Percentiles rank a stretch among this genome's conserved stretches.
phyloP scores from a whole-genome alignment of 2,797 vertebrate genomes.

The Oryzias sinensis region DNA sequence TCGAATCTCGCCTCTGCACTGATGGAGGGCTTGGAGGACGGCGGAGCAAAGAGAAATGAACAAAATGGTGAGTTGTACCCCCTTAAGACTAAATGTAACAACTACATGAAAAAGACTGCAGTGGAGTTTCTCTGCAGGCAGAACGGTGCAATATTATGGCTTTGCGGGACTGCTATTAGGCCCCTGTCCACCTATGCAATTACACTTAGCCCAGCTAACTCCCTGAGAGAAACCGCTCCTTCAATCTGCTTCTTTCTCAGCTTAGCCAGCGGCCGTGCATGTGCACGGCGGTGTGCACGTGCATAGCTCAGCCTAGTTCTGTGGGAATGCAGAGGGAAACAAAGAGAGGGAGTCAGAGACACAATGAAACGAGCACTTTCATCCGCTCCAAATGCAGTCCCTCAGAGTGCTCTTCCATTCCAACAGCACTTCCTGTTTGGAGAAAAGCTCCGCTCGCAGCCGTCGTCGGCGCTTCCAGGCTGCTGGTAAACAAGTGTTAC shows the following conservation, averaged over 20 bases:
- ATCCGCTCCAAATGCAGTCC: conserved; percentile 36
- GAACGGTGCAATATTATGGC: conserved; percentile 40
- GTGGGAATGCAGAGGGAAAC: conserved; percentile 28
- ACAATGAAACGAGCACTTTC: conserved; percentile 33
- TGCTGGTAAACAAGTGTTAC: conserved; percentile 56
- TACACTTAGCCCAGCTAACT: conserved; percentile 37
- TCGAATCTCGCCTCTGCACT: conserved; percentile 36
- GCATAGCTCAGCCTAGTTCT: background rate
- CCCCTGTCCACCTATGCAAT: conserved; percentile 57
- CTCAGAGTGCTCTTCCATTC: conserved; percentile 16
- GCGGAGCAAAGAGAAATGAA: conserved; percentile 33
- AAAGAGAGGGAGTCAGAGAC: conserved; percentile 29
- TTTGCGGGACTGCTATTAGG: conserved; percentile 48
- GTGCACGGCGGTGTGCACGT: background rate
- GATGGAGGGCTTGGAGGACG: conserved; percentile 41
- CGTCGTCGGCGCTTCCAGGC: conserved; percentile 30
- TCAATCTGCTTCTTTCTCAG: conserved; percentile 30
- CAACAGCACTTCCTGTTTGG: conserved; percentile 42
- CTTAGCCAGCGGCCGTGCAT: conserved; percentile 22
- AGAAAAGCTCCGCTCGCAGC: conserved; percentile 18
- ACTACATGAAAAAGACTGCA: conserved; percentile 39
- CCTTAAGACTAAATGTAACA: conserved; percentile 56
- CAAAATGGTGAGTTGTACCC: conserved; percentile 49
- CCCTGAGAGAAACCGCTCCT: conserved; percentile 31
- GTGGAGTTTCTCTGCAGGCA: conserved; percentile 41